These are phyloP conservation scores for Sterrhoptilus dennistouni DNA, from an alignment of 2,113 vertebrate species.

Conservation along the genomic window DNA sequence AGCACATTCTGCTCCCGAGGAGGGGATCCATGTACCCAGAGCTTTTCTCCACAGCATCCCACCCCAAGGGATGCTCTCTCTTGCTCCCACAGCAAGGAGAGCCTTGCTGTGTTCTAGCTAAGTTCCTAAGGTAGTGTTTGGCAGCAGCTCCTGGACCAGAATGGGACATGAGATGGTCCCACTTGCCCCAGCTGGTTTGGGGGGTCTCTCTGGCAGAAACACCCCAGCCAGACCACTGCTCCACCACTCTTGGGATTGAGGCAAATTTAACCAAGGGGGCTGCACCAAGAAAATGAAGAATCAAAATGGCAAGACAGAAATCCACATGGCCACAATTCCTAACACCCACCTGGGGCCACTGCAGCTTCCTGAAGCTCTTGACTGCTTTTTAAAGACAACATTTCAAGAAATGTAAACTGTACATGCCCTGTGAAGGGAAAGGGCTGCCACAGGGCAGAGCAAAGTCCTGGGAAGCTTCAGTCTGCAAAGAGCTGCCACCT, in stretches of 20 bases:
- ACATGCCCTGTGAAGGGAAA: not conserved
- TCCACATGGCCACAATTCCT: not conserved
- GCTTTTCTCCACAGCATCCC: not conserved
- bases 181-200: not conserved
- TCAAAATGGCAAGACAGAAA: accelerated
- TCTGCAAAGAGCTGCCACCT: not conserved
- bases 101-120: not conserved
- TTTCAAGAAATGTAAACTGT: not conserved
- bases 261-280: not conserved
- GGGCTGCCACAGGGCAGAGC: not conserved
- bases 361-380: not conserved
- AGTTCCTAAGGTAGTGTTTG: not conserved
- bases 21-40: not conserved
- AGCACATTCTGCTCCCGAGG: not conserved
- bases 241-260: not conserved
- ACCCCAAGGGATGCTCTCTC: not conserved
- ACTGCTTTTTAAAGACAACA: not conserved
- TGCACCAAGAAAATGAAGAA: not conserved
- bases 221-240: not conserved
- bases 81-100: not conserved
- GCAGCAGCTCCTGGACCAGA: not conserved
- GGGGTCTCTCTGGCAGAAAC: not conserved
- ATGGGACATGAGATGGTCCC: not conserved
- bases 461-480: not conserved
- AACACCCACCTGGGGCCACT: not conserved